Conservation (phyloP, 2,888 invertebrate genomes). For the Drosophila paracracens region DNA sequence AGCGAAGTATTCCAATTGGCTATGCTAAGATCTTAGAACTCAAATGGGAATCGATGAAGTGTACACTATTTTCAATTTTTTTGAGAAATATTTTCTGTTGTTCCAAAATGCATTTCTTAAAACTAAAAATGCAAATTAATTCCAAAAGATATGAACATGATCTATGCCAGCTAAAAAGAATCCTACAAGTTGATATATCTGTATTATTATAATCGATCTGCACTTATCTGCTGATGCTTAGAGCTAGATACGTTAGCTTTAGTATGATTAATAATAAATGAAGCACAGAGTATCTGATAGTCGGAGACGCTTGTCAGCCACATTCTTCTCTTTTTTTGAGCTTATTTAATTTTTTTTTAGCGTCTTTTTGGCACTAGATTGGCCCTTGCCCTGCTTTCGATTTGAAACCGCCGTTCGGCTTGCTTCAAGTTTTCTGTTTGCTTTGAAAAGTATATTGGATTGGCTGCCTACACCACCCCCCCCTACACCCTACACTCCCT, state of each 20-base stretch:
- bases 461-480: slow-evolving; percentile 41
- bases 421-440: slow-evolving; percentile 73
- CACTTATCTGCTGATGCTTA: neutral
- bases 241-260: neutral
- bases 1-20: neutral
- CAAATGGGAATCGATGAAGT: neutral
- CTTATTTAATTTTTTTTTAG: slow-evolving; percentile 33
- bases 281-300: slow-evolving; percentile 13
- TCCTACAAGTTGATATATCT: neutral
- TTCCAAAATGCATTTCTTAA: neutral
- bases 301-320: neutral
- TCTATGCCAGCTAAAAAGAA: too few relatives aligned
- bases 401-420: slow-evolving; percentile 40
- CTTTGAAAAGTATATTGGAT: slow-evolving; percentile 80
- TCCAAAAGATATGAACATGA: too few relatives aligned
- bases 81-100: neutral
- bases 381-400: slow-evolving; percentile 50
- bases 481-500: neutral
- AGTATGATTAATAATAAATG: neutral
- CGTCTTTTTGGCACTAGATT: slow-evolving; percentile 55
- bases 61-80: neutral
- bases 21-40: neutral
- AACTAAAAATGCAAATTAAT: neutral
- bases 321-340: neutral
- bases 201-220: neutral